These are phyloP conservation scores for Ennomos quercinarius DNA, from an alignment of 2,888 invertebrate genomes.

Conservation along the genomic window DNA sequence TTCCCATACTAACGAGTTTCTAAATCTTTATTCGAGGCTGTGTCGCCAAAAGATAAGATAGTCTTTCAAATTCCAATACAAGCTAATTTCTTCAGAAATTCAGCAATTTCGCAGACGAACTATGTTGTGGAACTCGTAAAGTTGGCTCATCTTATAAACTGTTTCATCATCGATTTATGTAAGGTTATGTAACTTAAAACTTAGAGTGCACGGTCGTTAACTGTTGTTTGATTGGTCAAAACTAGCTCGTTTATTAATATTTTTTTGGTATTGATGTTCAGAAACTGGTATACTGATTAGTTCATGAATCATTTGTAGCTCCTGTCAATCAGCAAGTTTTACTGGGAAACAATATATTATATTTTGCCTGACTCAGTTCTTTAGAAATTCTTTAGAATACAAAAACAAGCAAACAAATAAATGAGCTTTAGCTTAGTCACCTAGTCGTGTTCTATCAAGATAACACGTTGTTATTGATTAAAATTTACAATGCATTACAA, in stretches of 20 bases:
- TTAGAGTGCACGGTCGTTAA: conserved; percentile 61
- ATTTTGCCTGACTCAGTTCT: conserved; percentile 60
- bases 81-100: conserved; percentile 13
- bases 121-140: conserved; percentile 63
- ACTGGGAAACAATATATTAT: conserved; percentile 50
- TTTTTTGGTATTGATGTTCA: conserved; percentile 29
- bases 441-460: conserved; percentile 36
- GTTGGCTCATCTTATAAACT: conserved; percentile 65
- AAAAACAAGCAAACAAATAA: conserved; percentile 23
- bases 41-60: conserved; percentile 1
- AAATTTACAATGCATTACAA: conserved; percentile 36
- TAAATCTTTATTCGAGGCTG: conserved; percentile 11
- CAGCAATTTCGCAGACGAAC: conserved; percentile 40
- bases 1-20: conserved; percentile 27
- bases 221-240: conserved; percentile 33
- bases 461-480: conserved; percentile 46
- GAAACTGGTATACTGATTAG: conserved; percentile 37
- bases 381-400: conserved; percentile 56
- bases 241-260: conserved; percentile 10
- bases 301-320: conserved; percentile 31
- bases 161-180: conserved; percentile 75
- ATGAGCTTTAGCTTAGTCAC: conserved; percentile 37
- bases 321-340: conserved; percentile 39
- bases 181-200: conserved; percentile 74
- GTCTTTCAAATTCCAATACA: neutral